Evolutionary conservation across 2,113 vertebrate species (phyloP).

Genomic region (Grus americana): DNA sequence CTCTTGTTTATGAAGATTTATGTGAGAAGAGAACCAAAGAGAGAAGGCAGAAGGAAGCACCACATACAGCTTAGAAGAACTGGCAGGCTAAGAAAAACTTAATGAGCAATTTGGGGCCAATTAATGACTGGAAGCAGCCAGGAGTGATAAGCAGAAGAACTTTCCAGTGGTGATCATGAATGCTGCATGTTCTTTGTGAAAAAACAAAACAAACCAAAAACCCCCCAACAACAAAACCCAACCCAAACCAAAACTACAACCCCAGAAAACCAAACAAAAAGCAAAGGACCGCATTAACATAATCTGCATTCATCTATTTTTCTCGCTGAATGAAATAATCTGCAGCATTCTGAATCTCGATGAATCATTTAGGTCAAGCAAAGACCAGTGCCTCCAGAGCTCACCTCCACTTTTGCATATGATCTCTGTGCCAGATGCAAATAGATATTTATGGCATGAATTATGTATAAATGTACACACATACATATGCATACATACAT

Average conservation of each 20-base stretch:
- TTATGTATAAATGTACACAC: slow-evolving; percentile 3
- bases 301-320: background rate
- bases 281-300: background rate
- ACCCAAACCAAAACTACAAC: no score
- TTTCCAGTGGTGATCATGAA: background rate
- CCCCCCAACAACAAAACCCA: no score
- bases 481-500: slow-evolving; percentile 42
- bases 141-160: slow-evolving; percentile 38
- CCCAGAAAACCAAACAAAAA: no score
- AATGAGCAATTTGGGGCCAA: slow-evolving; percentile 53
- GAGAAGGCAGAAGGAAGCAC: slow-evolving; percentile 31
- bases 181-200: background rate
- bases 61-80: slow-evolving; percentile 11
- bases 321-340: background rate
- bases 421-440: background rate
- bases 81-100: slow-evolving; percentile 37
- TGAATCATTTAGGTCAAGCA: background rate
- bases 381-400: background rate
- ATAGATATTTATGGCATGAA: slow-evolving; percentile 2
- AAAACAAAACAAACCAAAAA: background rate
- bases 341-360: background rate
- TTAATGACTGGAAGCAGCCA: slow-evolving; percentile 32
- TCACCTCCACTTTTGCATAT: background rate
- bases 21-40: slow-evolving; percentile 32
- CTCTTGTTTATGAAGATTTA: slow-evolving; percentile 40